A percentile compares a stretch with the other conserved stretches of the same genome.
Evolutionary conservation across 2,797 vertebrate species (phyloP).

Genomic region (Choloepus didactylus): DNA sequence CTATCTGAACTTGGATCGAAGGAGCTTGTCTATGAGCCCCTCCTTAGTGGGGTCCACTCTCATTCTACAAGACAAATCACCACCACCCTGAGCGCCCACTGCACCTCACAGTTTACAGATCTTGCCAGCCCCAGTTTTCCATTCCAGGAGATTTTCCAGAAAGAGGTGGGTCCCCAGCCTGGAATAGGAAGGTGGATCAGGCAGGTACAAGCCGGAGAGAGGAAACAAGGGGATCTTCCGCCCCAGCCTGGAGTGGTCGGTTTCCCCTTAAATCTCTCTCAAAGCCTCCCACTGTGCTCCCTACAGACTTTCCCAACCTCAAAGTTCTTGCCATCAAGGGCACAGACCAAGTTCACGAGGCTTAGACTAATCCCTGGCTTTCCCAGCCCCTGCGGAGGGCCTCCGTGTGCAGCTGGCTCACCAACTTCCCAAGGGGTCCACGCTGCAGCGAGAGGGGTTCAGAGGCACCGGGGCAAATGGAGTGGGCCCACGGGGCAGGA

Average conservation of each 20-base stretch:
- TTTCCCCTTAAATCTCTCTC: background rate
- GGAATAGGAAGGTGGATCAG: background rate
- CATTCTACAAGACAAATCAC: background rate
- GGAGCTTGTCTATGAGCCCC: no score
- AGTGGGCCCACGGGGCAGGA: accelerated
- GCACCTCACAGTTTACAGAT: background rate
- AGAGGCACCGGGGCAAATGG: accelerated
- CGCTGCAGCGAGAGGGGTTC: no score
- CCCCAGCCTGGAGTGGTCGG: accelerated
- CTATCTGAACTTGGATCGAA: no score
- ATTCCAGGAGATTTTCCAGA: background rate
- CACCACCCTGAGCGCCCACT: accelerated
- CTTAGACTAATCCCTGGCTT: background rate
- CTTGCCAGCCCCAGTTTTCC: background rate
- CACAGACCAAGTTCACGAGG: background rate
- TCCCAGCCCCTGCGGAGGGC: background rate
- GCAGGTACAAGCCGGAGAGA: background rate
- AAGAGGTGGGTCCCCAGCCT: no score
- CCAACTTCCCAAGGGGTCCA: background rate
- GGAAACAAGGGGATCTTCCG: background rate
- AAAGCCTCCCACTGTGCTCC: background rate
- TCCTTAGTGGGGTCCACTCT: no score
- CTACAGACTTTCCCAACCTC: background rate
- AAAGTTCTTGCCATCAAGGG: background rate
- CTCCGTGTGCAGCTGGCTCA: background rate